These are phyloP conservation scores for Ennomos erosarius DNA, from an alignment of 2,888 invertebrate species.

Conservation along the genomic window DNA sequence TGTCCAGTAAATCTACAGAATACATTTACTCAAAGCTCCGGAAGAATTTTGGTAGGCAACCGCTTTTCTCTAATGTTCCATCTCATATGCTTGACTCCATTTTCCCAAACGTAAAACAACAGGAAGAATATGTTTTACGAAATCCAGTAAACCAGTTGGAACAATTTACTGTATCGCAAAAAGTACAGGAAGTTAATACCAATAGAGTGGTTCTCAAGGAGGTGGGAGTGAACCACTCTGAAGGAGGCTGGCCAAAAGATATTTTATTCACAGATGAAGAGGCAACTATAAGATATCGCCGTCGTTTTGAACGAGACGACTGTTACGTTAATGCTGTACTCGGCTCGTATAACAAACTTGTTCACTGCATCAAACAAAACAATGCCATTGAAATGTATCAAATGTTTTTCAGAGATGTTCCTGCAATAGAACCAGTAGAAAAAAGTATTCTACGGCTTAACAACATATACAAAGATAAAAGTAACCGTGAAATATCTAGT, in stretches of 20 bases:
- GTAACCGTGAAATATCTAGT: conserved; percentile 76
- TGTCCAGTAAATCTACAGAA: too few species aligned
- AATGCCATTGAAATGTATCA: conserved; percentile 91
- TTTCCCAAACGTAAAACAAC: conserved; percentile 55
- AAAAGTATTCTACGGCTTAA: conserved; percentile 81
- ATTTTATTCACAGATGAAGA: conserved; percentile 86
- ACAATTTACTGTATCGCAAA: conserved; percentile 61
- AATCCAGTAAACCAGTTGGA: conserved; percentile 74
- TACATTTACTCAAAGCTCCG: too few species aligned
- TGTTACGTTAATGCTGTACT: conserved; percentile 87
- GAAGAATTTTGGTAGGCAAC: conserved; percentile 68
- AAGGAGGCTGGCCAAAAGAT: conserved; percentile 94
- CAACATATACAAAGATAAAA: conserved; percentile 87
- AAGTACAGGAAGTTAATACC: conserved; percentile 84
- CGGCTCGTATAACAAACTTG: conserved; percentile 79
- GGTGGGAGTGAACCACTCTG: conserved; percentile 87
- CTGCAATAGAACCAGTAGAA: conserved; percentile 72
- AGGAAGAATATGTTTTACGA: conserved; percentile 65
- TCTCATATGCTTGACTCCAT: conserved; percentile 62
- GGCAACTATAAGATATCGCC: conserved; percentile 87
- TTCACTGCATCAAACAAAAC: conserved; percentile 88
- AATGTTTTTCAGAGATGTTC: conserved; percentile 87
- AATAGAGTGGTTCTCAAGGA: conserved; percentile 73
- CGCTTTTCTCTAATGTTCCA: conserved; percentile 66
- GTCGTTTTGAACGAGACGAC: conserved; percentile 92